Percentiles rank a stretch among this genome's conserved stretches.
These are phyloP conservation scores for Cephus pulcher DNA, from an alignment of 2,888 invertebrate species.

Conservation along the genomic window DNA sequence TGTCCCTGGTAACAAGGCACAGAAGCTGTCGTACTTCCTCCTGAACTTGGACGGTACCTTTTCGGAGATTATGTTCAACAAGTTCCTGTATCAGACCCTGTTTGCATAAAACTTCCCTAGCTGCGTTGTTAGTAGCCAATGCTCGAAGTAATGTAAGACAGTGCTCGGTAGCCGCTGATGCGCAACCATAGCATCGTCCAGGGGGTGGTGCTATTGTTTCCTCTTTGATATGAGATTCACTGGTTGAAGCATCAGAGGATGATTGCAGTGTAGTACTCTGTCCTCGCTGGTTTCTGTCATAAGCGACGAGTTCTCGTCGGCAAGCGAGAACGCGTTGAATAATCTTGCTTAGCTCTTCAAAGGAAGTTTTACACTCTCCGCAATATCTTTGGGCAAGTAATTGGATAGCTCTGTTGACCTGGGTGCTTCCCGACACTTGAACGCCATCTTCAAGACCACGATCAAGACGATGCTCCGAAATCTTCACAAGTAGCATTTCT, in stretches of 20 bases:
- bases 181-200: slow-evolving; percentile 87
- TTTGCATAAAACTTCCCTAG: slow-evolving; percentile 81
- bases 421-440: slow-evolving; percentile 66
- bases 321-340: slow-evolving; percentile 93
- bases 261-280: slow-evolving; percentile 44
- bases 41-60: slow-evolving; percentile 85
- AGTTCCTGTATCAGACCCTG: slow-evolving; percentile 91
- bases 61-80: slow-evolving; percentile 89
- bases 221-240: slow-evolving; percentile 24
- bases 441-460: slow-evolving; percentile 71
- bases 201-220: slow-evolving; percentile 58
- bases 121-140: slow-evolving; percentile 82
- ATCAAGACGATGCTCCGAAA: slow-evolving; percentile 87
- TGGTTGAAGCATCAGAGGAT: slow-evolving; percentile 21
- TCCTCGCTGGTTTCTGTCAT: slow-evolving; percentile 87
- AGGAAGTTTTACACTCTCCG: slow-evolving; percentile 92
- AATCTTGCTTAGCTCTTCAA: slow-evolving; percentile 93
- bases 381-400: slow-evolving; percentile 95
- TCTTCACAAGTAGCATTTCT: slow-evolving; percentile 87
- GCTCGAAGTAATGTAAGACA: slow-evolving; percentile 92
- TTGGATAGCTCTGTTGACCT: slow-evolving; percentile 94
- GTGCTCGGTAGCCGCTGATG: slow-evolving; percentile 92
- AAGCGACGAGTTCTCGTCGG: slow-evolving; percentile 89
- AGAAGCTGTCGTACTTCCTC: slow-evolving; percentile 90
- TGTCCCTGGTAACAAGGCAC: slow-evolving; percentile 90